phyloP scores from a whole-genome alignment of 2,888 invertebrate species.

The Eristalinus aeneus region DNA sequence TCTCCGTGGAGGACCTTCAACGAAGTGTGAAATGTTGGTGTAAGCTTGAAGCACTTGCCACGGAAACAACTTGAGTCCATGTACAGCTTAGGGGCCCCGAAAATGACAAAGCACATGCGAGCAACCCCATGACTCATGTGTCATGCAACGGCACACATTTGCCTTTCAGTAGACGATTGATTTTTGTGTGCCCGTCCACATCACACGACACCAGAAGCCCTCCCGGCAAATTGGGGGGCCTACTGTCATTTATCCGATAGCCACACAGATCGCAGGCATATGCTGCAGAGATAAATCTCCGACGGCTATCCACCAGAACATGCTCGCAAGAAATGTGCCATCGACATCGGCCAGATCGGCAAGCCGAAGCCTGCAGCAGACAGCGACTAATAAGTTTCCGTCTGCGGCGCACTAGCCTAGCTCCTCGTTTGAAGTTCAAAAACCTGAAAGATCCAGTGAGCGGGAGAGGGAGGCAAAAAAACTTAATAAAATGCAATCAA shows the following conservation, averaged over 20 bases:
- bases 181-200: neutral
- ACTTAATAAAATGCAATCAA: conserved; percentile 39
- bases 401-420: conserved; percentile 23
- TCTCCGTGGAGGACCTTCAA: neutral
- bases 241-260: conserved; percentile 33
- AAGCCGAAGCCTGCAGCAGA: neutral
- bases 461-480: neutral
- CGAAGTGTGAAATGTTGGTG: neutral
- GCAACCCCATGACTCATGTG: neutral
- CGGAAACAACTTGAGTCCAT: neutral
- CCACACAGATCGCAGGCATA: neutral
- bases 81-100: neutral
- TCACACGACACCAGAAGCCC: conserved; percentile 24
- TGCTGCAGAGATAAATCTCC: neutral
- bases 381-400: neutral
- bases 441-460: conserved; percentile 51
- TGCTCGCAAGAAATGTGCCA: no score
- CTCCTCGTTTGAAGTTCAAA: conserved; percentile 62
- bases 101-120: neutral
- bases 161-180: neutral
- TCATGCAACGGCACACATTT: neutral
- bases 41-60: neutral
- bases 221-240: conserved; percentile 23
- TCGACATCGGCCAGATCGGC: neutral
- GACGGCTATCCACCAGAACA: neutral